Evolutionary conservation across 1,140 invertebrate species (phyloP).

Genomic region (Ceratina calcarata): DNA sequence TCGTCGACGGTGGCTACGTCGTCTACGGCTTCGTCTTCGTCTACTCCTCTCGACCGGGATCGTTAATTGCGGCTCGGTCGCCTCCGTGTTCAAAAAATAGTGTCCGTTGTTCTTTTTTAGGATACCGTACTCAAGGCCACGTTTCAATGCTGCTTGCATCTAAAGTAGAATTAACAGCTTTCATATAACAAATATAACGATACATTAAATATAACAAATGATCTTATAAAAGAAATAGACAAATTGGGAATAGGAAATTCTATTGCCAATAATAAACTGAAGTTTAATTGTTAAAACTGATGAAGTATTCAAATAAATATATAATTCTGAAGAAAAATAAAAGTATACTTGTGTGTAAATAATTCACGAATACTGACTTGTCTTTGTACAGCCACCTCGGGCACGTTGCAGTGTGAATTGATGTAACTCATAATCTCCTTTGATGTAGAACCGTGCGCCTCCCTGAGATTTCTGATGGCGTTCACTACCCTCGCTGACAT

Average conservation of each 20-base stretch:
- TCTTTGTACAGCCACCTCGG: slow-evolving; percentile 65
- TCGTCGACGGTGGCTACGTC: background rate
- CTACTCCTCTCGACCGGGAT: slow-evolving; percentile 15
- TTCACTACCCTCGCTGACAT: slow-evolving; percentile 72
- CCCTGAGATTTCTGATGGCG: slow-evolving; percentile 72
- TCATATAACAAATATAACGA: too few species aligned
- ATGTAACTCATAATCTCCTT: slow-evolving; percentile 77
- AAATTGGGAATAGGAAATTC: background rate
- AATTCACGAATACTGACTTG: slow-evolving; percentile 57
- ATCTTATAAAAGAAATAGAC: background rate
- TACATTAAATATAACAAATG: background rate
- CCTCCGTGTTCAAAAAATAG: slow-evolving; percentile 69
- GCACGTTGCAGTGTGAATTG: slow-evolving; percentile 65
- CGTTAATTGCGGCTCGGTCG: slow-evolving; percentile 31
- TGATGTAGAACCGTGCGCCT: slow-evolving; percentile 72
- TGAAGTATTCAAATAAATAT: background rate
- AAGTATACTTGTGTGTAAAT: too few species aligned
- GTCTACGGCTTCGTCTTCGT: slow-evolving; percentile 25
- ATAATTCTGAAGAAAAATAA: background rate
- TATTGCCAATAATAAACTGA: background rate
- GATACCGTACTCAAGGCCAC: slow-evolving; percentile 74
- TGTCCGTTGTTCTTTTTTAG: slow-evolving; percentile 65
- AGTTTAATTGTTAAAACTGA: too few species aligned
- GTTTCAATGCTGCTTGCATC: slow-evolving; percentile 72
- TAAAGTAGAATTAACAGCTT: slow-evolving; percentile 31